Evolutionary conservation across 2,888 invertebrate species (phyloP), one percentile per base, ranked within the genome.

Genomic region (Lottia gigantea): DNA sequence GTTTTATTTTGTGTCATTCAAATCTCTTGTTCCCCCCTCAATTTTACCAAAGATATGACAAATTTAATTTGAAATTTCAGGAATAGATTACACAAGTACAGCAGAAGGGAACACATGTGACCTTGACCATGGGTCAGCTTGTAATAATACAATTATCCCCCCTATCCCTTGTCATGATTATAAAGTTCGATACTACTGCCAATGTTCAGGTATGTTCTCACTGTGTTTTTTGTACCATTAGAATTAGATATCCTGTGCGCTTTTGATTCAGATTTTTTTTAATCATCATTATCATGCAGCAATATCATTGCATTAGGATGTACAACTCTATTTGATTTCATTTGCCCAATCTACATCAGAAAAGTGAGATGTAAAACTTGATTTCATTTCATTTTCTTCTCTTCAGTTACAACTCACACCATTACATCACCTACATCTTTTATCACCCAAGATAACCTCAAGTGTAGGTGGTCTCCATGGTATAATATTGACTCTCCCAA

Each of bases 91-190:
- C 46, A 76, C 73, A 63, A 74, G 77, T 23, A 79, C 81, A 40
- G 80, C 82, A 12, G 79, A 84, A 61, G 79, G 77, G 0, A 71
- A 76, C 15, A 77, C 74, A 7, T 87, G 87, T 71, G 77, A 81
- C 62, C 85, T 95, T 72, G 92, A 93, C 78, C 90, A 90, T 15
- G 95, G 95, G 0, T 90, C 95, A 0, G 87, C 92, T 2, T 96
- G 95, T 85, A 67, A 74, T n/a, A 83, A 82, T 62, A 65, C 64
- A 6, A 80, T 83, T 45, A 78, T 81, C 49, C 15, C 19, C 25
- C 74, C 71, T 12, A 67, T 72, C 23, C 71, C 70, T 2, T 86
- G 86, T 70, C 75, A 76, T 4, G 85, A 86, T 71, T 86, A 84
- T 74, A 81, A 84, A 76, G 77, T 86, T n/a, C 66, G 82, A 66